Evolutionary conservation across 2,888 invertebrate genomes (phyloP).

Genomic region (Boloria selene): DNA sequence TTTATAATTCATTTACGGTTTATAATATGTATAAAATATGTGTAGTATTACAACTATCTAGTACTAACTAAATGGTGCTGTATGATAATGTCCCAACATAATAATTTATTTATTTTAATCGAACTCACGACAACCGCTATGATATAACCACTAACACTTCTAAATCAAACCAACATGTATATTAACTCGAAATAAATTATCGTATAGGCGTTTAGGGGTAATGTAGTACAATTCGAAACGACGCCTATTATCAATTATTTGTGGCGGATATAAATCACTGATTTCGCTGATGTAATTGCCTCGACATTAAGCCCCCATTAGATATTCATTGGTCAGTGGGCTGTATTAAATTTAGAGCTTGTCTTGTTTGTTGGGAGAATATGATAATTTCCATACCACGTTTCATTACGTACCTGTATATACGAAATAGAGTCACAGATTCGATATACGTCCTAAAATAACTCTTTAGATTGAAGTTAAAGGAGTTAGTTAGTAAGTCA

Average conservation of each 20-base stretch:
- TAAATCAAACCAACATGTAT: no score
- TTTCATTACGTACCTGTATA: background rate
- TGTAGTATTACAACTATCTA: no score
- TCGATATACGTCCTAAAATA: background rate
- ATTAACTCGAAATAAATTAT: background rate
- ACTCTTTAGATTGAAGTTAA: no score
- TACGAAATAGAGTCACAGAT: background rate
- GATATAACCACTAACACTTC: no score
- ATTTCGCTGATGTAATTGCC: slow-evolving; percentile 35
- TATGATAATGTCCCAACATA: no score
- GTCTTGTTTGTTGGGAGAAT: slow-evolving; percentile 18
- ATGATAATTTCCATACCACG: background rate
- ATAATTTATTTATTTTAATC: no score
- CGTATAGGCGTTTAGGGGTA: slow-evolving; percentile 2
- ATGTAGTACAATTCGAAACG: slow-evolving; percentile 15
- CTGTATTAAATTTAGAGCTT: slow-evolving; percentile 22
- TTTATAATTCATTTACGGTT: no score
- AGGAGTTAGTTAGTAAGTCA: no score
- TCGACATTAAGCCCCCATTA: slow-evolving; percentile 28
- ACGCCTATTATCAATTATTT: slow-evolving; percentile 34
- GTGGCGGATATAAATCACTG: slow-evolving; percentile 32
- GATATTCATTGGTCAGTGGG: slow-evolving; percentile 25
- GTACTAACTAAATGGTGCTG: no score
- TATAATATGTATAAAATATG: no score
- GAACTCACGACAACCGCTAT: no score